Percentiles rank a stretch among this genome's conserved stretches.
These are phyloP conservation scores for Symphodus melops DNA, from an alignment of 2,113 vertebrate genomes.

Conservation along the genomic window DNA sequence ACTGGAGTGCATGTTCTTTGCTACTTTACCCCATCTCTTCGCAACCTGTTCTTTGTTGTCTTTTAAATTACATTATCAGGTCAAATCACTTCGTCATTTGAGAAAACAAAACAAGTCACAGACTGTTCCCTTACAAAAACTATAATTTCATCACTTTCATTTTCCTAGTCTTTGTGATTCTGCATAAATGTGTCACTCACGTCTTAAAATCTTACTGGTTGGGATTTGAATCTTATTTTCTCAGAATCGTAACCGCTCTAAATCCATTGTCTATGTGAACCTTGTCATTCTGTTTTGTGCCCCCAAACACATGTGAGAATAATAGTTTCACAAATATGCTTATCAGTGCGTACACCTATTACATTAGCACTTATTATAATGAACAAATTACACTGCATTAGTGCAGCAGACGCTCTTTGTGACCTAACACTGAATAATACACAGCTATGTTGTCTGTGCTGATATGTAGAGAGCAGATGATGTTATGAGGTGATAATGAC, in stretches of 20 bases:
- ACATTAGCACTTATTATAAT: slow-evolving; percentile 65
- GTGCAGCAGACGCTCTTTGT: slow-evolving; percentile 31
- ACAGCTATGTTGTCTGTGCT: slow-evolving; percentile 60
- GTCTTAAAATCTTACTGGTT: no score
- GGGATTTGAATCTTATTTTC: neutral
- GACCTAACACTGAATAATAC: slow-evolving; percentile 56
- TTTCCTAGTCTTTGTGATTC: no score
- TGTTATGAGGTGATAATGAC: slow-evolving; percentile 78
- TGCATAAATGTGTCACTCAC: no score
- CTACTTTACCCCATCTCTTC: no score
- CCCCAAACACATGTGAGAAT: slow-evolving; percentile 19
- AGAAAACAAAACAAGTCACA: no score
- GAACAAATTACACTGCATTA: slow-evolving; percentile 61
- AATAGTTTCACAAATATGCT: slow-evolving; percentile 43
- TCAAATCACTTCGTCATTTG: no score
- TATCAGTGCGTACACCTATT: slow-evolving; percentile 58
- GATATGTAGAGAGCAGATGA: slow-evolving; percentile 63
- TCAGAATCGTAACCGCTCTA: neutral
- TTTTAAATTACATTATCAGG: no score
- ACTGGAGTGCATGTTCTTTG: no score
- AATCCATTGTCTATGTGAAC: neutral
- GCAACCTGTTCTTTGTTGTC: no score
- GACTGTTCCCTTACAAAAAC: no score
- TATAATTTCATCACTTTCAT: no score
- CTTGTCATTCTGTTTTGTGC: slow-evolving; percentile 9